Conservation (phyloP, 2,113 vertebrate species). For the Caranx ignobilis region DNA sequence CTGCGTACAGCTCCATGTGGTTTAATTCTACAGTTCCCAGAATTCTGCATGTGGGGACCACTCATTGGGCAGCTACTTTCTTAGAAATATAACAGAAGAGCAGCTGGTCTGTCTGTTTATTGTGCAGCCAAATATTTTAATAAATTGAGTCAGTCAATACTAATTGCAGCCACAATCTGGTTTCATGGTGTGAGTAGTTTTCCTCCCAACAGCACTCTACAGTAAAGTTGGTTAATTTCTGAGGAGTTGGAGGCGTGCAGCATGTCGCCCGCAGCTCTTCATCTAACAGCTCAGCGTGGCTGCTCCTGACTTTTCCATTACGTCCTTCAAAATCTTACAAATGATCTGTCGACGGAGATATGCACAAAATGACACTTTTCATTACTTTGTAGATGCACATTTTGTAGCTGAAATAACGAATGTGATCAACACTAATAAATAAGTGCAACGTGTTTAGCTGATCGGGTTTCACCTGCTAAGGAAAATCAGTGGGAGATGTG, state of each 20-base stretch:
- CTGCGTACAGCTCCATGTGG: too few relatives aligned
- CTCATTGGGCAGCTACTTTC: not conserved
- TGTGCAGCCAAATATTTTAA: not conserved
- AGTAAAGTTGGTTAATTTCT: not conserved
- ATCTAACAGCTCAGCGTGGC: not conserved
- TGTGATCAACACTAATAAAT: not conserved
- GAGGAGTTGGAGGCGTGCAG: not conserved
- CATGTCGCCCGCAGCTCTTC: not conserved
- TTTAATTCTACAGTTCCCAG: too few relatives aligned
- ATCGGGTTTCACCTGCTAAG: not conserved
- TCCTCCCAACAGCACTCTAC: not conserved
- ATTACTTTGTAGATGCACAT: not conserved
- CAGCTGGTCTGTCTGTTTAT: not conserved
- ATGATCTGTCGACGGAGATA: not conserved
- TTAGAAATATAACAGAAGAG: not conserved
- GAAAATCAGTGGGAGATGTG: not conserved
- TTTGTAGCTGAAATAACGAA: not conserved
- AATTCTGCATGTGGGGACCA: too few relatives aligned
- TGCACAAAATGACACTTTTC: not conserved
- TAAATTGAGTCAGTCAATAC: not conserved
- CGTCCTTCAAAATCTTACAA: not conserved
- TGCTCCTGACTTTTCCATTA: not conserved
- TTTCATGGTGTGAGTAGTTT: not conserved
- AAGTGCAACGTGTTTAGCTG: not conserved
- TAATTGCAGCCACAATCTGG: not conserved